These are phyloP conservation scores for Netelia virgata DNA, from an alignment of 2,888 invertebrate species.

Conservation along the genomic window DNA sequence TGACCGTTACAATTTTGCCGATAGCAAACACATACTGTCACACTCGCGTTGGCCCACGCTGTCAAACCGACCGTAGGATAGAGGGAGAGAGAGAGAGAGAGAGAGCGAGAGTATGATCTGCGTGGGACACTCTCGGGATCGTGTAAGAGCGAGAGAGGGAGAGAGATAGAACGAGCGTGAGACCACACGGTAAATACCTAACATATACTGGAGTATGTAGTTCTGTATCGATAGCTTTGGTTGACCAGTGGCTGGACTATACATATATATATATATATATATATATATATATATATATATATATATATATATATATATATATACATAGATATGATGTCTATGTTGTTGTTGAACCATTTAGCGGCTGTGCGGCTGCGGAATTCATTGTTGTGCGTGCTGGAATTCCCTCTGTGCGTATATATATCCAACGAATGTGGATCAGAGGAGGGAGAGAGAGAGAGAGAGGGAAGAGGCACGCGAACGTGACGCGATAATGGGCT, in stretches of 20 bases:
- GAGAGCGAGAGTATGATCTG: slow-evolving; percentile 4
- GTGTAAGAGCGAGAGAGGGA: slow-evolving; percentile 2
- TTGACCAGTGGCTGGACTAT: slow-evolving; percentile 25
- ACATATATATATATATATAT: slow-evolving; percentile 14
- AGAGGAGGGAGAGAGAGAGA: slow-evolving; percentile 9
- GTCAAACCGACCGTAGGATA: slow-evolving; percentile 33
- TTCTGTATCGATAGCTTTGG: slow-evolving; percentile 39
- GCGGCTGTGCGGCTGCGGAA: slow-evolving; percentile 59
- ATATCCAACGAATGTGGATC: slow-evolving; percentile 3
- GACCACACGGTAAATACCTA: slow-evolving; percentile 18
- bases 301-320: neutral
- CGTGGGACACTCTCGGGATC: slow-evolving; percentile 1
- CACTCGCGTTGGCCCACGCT: slow-evolving; percentile 44
- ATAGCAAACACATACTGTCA: slow-evolving; percentile 61
- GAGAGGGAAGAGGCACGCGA: slow-evolving; percentile 31
- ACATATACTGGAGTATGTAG: neutral
- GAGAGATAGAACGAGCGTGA: slow-evolving; percentile 1
- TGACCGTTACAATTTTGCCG: slow-evolving; percentile 65
- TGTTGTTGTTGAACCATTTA: slow-evolving; percentile 63
- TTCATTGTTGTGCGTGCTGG: slow-evolving; percentile 65
- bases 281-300: neutral
- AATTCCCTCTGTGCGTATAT: slow-evolving; percentile 34
- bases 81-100: slow-evolving; percentile 44
- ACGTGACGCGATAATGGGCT: slow-evolving; percentile 64
- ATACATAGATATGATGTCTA: slow-evolving; percentile 1